Evolutionary conservation across 2,797 vertebrate species (phyloP).

Genomic region (Darevskia nairensis): DNA sequence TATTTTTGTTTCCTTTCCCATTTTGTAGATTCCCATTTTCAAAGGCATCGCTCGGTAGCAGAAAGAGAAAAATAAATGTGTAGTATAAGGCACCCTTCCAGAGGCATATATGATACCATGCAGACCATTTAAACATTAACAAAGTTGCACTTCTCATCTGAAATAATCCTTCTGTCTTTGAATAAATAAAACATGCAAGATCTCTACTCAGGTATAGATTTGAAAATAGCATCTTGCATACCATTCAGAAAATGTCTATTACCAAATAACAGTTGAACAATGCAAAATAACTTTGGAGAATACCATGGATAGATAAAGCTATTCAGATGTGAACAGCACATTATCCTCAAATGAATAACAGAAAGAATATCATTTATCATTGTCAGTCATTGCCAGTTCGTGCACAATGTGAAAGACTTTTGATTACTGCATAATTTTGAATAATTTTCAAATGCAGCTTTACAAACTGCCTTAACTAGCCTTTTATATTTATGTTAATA

Average conservation of each 20-base stretch:
- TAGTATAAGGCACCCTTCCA: not conserved
- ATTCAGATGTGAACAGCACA: slow-evolving; percentile 69
- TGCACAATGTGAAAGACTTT: slow-evolving; percentile 51
- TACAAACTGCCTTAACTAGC: slow-evolving; percentile 43
- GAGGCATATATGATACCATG: not conserved
- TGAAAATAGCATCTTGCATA: slow-evolving; percentile 40
- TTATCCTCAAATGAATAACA: slow-evolving; percentile 67
- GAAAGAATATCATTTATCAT: slow-evolving; percentile 70
- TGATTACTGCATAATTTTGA: slow-evolving; percentile 70
- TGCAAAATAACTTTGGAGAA: slow-evolving; percentile 58
- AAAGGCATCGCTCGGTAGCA: slow-evolving; percentile 9
- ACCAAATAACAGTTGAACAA: slow-evolving; percentile 51
- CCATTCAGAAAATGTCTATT: slow-evolving; percentile 43
- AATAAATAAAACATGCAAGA: slow-evolving; percentile 48
- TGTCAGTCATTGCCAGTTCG: slow-evolving; percentile 63
- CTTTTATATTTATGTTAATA: slow-evolving; percentile 56
- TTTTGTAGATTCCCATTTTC: slow-evolving; percentile 14
- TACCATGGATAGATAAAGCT: slow-evolving; percentile 58
- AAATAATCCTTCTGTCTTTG: slow-evolving; percentile 38
- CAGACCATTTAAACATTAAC: slow-evolving; percentile 9
- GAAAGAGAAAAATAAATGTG: not conserved
- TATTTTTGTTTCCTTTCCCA: not conserved
- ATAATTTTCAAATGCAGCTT: slow-evolving; percentile 61
- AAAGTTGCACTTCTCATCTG: slow-evolving; percentile 51
- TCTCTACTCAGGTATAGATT: not conserved